phyloP scores from a whole-genome alignment of 2,888 invertebrate genomes.

The Dromius quadrimaculatus region DNA sequence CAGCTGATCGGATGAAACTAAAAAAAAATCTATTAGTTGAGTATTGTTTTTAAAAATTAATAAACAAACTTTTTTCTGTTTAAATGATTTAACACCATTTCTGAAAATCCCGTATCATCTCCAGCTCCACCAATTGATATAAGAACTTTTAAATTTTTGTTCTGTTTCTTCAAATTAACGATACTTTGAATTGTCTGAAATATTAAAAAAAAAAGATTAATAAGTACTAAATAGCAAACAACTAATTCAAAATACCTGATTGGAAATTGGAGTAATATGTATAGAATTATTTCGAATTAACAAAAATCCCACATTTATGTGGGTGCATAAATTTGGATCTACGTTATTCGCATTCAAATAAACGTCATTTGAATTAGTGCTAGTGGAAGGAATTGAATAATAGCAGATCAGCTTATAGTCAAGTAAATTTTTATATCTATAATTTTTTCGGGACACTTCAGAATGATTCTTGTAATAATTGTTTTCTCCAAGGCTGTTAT shows the following conservation, averaged over 20 bases:
- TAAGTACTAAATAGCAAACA: too few species aligned
- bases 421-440: constrained; percentile 49
- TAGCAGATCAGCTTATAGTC: constrained; percentile 74
- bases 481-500: constrained; percentile 57
- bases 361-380: constrained; percentile 58
- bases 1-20: constrained; percentile 70
- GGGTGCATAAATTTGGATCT: constrained; percentile 83
- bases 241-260: constrained; percentile 49
- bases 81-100: constrained; percentile 79
- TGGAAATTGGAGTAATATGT: constrained; percentile 1
- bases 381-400: constrained; percentile 71
- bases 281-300: constrained; percentile 51
- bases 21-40: constrained; percentile 3
- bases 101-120: constrained; percentile 73
- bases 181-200: constrained; percentile 65
- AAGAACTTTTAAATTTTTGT: constrained; percentile 80
- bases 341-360: constrained; percentile 71
- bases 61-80: constrained; percentile 71
- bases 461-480: constrained; percentile 50
- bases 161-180: constrained; percentile 70
- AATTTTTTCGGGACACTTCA: constrained; percentile 23
- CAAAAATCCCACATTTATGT: constrained; percentile 84
- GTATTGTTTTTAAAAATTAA: neutral
- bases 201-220: constrained; percentile 29
- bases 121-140: constrained; percentile 79